A percentile compares a stretch with the other conserved stretches of the same genome.
phyloP scores from a whole-genome alignment of 2,797 vertebrate species.

The Pygocentrus nattereri region DNA sequence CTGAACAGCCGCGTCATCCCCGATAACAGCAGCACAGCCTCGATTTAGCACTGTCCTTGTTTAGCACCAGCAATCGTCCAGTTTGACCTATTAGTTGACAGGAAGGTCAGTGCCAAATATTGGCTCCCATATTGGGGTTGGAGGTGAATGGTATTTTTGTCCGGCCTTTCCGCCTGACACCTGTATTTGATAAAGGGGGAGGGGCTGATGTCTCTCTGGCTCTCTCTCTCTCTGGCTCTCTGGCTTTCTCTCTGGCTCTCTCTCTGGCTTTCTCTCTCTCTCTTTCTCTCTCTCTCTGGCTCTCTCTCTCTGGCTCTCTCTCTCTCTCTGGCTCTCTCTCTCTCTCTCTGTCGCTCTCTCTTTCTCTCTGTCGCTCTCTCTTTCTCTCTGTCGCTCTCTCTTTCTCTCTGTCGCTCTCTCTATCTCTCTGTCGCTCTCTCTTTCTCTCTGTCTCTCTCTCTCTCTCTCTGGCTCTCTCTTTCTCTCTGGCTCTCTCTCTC shows the following conservation, averaged over 20 bases:
- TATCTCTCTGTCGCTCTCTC: background rate
- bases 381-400: background rate
- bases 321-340: background rate
- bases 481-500: background rate
- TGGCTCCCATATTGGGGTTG: slow-evolving; percentile 39
- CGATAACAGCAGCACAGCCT: background rate
- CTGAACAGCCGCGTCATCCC: background rate
- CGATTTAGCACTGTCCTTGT: background rate
- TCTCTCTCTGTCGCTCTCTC: background rate
- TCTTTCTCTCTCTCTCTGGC: background rate
- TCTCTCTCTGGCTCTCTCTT: background rate
- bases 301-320: background rate
- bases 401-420: too few species aligned
- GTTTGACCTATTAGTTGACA: background rate
- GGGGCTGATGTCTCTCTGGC: background rate
- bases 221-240: too few species aligned
- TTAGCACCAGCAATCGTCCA: background rate
- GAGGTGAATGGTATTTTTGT: slow-evolving; percentile 21
- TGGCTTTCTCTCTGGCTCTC: background rate
- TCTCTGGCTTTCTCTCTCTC: background rate
- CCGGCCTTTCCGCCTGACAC: too few species aligned
- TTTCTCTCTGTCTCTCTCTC: background rate
- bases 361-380: too few species aligned
- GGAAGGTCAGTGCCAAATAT: slow-evolving; percentile 35
- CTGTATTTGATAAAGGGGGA: background rate